Evolutionary conservation across 2,888 invertebrate species (phyloP).

Genomic region (Alcis repandata): DNA sequence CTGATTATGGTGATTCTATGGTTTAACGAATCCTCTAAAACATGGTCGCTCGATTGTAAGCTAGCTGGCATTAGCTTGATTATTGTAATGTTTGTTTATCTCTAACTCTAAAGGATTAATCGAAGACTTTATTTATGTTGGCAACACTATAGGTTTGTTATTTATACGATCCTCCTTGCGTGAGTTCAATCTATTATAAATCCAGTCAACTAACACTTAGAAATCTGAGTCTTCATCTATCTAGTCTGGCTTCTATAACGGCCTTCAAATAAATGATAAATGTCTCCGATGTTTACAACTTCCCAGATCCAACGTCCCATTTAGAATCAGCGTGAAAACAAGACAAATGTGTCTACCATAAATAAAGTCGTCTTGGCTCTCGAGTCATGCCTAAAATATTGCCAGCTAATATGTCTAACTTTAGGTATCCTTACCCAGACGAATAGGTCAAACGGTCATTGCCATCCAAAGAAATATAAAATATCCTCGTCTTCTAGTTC

Average conservation of each 20-base stretch:
- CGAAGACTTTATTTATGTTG: too few relatives aligned
- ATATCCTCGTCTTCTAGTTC: conserved; percentile 33
- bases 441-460: conserved; percentile 54
- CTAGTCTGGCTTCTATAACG: neutral
- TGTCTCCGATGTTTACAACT: conserved; percentile 15
- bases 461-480: conserved; percentile 47
- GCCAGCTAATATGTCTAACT: conserved; percentile 19
- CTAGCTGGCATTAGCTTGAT: too few relatives aligned
- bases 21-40: too few relatives aligned
- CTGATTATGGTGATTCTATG: too few relatives aligned
- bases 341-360: conserved; percentile 27
- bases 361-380: conserved; percentile 22
- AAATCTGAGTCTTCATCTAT: neutral
- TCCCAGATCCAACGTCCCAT: conserved; percentile 17
- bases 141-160: too few relatives aligned
- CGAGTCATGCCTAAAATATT: conserved; percentile 20
- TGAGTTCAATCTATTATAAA: neutral
- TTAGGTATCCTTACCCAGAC: conserved; percentile 44
- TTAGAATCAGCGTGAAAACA: conserved; percentile 27
- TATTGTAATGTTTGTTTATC: too few relatives aligned
- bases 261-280: conserved; percentile 21
- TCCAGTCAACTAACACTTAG: neutral
- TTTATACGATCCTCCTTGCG: neutral
- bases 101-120: too few relatives aligned
- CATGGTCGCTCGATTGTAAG: too few relatives aligned